These are phyloP conservation scores for Petrocephalus zakoni DNA, from an alignment of 2,113 vertebrate species.

Conservation along the genomic window DNA sequence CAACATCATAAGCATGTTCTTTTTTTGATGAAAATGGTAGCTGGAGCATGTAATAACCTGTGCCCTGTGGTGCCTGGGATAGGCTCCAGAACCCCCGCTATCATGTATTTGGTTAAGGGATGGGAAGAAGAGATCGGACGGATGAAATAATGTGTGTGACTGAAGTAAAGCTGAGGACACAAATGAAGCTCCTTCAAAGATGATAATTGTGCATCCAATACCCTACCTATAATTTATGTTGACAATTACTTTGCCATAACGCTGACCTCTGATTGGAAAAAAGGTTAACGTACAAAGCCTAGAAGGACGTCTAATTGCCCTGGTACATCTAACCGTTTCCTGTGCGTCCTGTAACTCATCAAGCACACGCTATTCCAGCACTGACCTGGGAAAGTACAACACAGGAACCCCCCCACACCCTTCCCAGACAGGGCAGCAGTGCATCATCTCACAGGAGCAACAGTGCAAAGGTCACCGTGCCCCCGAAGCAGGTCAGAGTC, in stretches of 20 bases:
- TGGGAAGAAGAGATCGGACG: neutral
- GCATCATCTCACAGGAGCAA: neutral
- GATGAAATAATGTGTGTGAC: neutral
- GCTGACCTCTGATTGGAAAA: neutral
- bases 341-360: neutral
- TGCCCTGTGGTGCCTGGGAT: neutral
- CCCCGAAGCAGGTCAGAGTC: neutral
- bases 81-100: neutral
- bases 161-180: neutral
- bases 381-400: neutral
- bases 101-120: neutral
- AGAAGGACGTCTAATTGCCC: conserved; percentile 11
- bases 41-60: neutral
- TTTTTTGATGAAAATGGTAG: neutral
- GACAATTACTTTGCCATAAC: neutral
- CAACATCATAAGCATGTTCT: neutral
- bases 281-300: neutral
- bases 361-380: neutral
- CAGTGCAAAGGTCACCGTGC: neutral
- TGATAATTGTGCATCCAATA: neutral
- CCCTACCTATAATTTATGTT: neutral
- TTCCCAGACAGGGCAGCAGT: neutral
- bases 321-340: neutral
- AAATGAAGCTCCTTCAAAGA: neutral
- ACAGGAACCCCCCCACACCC: neutral